Evolutionary conservation across 2,113 vertebrate species (phyloP).

Genomic region (Bubo blakistoni): DNA sequence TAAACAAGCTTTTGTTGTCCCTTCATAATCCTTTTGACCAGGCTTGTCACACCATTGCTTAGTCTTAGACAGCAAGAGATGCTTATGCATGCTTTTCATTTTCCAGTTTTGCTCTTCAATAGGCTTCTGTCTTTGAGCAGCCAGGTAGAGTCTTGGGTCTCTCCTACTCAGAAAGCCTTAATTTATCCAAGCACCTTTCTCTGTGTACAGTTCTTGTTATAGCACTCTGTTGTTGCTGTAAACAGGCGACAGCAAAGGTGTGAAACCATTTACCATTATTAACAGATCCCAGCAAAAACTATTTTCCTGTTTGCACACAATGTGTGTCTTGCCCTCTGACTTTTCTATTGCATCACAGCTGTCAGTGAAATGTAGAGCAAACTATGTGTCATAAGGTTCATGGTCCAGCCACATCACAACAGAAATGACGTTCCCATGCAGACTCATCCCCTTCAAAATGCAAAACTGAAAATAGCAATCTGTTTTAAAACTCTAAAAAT

Average conservation of each 20-base stretch:
- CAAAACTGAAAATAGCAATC: background rate
- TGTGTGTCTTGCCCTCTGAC: slow-evolving; percentile 37
- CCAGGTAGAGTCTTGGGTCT: background rate
- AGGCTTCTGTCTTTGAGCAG: background rate
- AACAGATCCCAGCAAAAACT: background rate
- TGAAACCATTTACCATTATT: background rate
- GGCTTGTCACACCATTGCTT: background rate
- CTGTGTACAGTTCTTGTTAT: background rate
- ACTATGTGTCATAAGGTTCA: background rate
- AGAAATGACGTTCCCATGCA: background rate
- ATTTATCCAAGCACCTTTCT: background rate
- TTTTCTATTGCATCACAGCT: slow-evolving; percentile 15
- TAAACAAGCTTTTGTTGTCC: background rate
- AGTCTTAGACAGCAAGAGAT: background rate
- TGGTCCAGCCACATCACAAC: background rate
- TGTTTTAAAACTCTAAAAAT: background rate
- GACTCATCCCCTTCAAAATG: background rate
- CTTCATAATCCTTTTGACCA: background rate
- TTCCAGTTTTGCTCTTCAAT: background rate
- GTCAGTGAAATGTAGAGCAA: background rate
- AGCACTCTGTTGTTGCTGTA: background rate
- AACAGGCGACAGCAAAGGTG: background rate
- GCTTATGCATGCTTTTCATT: background rate
- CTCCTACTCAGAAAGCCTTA: background rate
- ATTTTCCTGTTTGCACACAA: slow-evolving; percentile 37